Conservation (phyloP, 2,888 invertebrate genomes). For the Meghimatium bilineatum region DNA sequence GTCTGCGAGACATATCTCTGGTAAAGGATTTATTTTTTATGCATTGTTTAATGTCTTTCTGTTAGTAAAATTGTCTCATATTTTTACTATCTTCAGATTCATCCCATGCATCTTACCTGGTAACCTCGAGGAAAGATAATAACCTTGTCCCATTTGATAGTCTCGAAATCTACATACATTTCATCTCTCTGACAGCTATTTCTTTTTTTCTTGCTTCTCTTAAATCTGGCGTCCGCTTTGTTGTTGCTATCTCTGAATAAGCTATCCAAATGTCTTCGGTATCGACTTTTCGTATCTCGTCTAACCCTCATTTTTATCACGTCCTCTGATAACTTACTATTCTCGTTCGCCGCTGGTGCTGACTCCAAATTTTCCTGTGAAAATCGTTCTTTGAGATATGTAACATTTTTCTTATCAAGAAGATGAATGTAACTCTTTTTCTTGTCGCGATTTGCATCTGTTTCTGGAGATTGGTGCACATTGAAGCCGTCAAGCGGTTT, state of each 20-base stretch:
- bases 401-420: background rate
- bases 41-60: too few relatives aligned
- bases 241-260: background rate
- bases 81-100: too few relatives aligned
- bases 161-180: slow-evolving; percentile 80
- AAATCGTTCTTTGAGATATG: background rate
- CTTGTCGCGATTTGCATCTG: too few relatives aligned
- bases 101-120: slow-evolving; percentile 74
- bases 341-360: background rate
- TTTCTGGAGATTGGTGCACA: background rate
- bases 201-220: slow-evolving; percentile 44
- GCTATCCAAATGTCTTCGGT: slow-evolving; percentile 26
- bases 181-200: slow-evolving; percentile 78
- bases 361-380: background rate
- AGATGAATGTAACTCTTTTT: background rate
- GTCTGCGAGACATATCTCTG: too few relatives aligned
- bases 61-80: too few relatives aligned
- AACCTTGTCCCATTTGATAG: slow-evolving; percentile 81
- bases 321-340: background rate
- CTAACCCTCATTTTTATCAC: background rate
- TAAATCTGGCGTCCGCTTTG: background rate
- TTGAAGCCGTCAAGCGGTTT: background rate
- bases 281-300: slow-evolving; percentile 18
- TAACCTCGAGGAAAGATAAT: slow-evolving; percentile 81
- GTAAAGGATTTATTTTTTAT: too few relatives aligned